Conservation (phyloP, 1,140 invertebrate species). For the Drosophila ananassae region DNA sequence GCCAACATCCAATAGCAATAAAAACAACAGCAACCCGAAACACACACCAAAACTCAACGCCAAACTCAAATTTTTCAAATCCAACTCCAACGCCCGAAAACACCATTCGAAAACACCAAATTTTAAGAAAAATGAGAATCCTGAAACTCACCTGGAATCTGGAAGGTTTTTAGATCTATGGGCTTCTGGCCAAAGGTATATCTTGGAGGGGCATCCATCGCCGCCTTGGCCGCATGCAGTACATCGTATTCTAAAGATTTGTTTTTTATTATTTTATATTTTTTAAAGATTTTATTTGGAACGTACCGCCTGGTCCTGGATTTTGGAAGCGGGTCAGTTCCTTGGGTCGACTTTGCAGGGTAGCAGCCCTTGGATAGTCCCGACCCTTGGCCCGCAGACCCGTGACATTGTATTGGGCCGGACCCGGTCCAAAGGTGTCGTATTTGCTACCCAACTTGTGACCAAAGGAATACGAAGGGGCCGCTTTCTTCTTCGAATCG, state of each 20-base stretch:
- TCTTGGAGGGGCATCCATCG: slow-evolving; percentile 88
- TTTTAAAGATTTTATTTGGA: background rate
- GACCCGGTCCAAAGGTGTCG: slow-evolving; percentile 90
- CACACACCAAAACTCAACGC: slow-evolving; percentile 28
- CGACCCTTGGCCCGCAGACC: slow-evolving; percentile 92
- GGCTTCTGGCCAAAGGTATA: slow-evolving; percentile 86
- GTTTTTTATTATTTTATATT: background rate
- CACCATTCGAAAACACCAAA: slow-evolving; percentile 28
- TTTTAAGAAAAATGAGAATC: slow-evolving; percentile 5
- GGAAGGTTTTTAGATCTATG: slow-evolving; percentile 69
- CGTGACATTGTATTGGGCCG: slow-evolving; percentile 93
- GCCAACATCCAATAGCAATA: slow-evolving; percentile 53
- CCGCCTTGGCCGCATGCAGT: slow-evolving; percentile 88
- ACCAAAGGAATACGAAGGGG: slow-evolving; percentile 92
- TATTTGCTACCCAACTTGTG: slow-evolving; percentile 86
- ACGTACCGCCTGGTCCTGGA: slow-evolving; percentile 89
- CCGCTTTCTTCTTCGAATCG: slow-evolving; percentile 90
- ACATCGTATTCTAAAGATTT: slow-evolving; percentile 88
- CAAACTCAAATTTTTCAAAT: slow-evolving; percentile 37
- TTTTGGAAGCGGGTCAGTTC: slow-evolving; percentile 89
- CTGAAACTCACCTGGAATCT: slow-evolving; percentile 84
- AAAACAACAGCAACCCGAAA: slow-evolving; percentile 37
- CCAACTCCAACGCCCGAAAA: slow-evolving; percentile 27
- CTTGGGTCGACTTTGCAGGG: slow-evolving; percentile 91
- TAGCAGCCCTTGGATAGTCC: slow-evolving; percentile 87